Percentiles rank a stretch among this genome's conserved stretches.
Conservation (phyloP, 2,113 vertebrate genomes). For the Motacilla alba region DNA sequence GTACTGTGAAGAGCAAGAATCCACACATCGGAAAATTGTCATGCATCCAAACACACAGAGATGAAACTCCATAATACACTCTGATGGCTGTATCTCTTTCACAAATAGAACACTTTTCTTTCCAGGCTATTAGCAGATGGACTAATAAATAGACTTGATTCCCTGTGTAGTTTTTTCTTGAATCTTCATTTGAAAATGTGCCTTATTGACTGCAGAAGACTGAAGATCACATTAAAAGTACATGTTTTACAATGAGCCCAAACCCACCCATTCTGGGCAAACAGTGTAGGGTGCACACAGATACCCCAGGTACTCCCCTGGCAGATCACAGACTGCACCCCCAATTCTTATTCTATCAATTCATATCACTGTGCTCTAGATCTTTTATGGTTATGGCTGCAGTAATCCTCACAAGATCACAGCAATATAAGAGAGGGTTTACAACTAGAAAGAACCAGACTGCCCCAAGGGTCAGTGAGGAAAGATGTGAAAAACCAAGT, state of each 20-base stretch:
- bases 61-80: neutral
- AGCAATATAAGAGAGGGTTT: neutral
- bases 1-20: neutral
- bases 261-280: neutral
- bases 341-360: neutral
- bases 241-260: neutral
- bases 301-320: neutral
- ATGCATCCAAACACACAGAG: neutral
- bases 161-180: neutral
- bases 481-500: neutral
- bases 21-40: neutral
- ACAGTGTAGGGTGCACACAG: accelerated
- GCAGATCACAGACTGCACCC: neutral
- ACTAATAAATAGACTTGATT: neutral
- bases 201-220: neutral
- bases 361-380: neutral
- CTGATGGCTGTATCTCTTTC: neutral
- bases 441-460: neutral
- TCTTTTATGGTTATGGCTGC: neutral
- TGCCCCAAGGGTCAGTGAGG: neutral
- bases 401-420: neutral
- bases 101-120: neutral
- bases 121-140: neutral
- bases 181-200: neutral
- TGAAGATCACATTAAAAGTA: neutral